These are phyloP conservation scores for Coregonus ussuriensis DNA, from an alignment of 2,797 vertebrate species.

Conservation along the genomic window DNA sequence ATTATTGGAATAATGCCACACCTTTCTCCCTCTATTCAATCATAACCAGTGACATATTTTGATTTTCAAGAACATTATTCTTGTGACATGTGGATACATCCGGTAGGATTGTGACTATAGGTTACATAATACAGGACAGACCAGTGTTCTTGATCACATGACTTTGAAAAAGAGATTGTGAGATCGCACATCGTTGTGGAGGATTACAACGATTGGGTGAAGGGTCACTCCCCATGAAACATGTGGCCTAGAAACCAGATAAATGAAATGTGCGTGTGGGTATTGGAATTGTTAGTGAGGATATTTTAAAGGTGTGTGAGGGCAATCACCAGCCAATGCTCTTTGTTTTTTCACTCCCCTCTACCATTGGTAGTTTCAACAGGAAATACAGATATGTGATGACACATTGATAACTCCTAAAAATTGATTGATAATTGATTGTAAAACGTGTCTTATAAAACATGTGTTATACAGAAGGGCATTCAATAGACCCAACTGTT, in stretches of 20 bases:
- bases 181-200: neutral
- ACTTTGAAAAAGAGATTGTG: conserved; percentile 9
- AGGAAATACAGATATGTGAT: neutral
- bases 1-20: neutral
- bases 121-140: conserved; percentile 10
- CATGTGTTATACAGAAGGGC: neutral
- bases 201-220: conserved; percentile 14
- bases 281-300: neutral
- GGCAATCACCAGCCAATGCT: neutral
- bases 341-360: neutral
- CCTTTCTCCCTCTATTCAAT: neutral
- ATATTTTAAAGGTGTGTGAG: neutral
- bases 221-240: conserved; percentile 12
- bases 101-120: neutral
- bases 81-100: neutral
- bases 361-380: neutral
- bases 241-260: conserved; percentile 19
- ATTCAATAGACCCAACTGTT: neutral
- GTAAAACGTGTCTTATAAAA: neutral
- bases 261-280: conserved; percentile 7
- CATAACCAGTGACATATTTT: neutral
- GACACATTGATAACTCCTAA: neutral
- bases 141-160: neutral
- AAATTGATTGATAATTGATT: neutral
- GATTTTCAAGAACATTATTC: neutral